Base-by-base conservation (phyloP, 2,888 invertebrate genomes). In the Dorcus parallelipipedus region DNA sequence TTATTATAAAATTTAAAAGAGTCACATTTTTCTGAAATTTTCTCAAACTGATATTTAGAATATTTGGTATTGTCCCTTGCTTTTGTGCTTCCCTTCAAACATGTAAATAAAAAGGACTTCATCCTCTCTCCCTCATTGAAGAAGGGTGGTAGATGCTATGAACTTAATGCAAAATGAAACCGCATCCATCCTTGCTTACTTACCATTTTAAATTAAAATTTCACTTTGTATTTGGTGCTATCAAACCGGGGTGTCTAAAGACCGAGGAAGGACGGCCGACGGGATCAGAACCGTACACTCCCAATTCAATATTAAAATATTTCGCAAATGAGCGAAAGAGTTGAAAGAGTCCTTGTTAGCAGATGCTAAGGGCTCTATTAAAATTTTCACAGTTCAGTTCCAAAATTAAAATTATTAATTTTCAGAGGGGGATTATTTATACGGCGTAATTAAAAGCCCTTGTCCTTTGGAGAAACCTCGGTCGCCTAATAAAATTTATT, bases 181-280 rank as follows among this genome's bases (percentile, higher is more conserved):
- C 71, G 67, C 69, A 69, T 68, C 67, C 64, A 64, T 65, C 64
- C 69, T 70, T 20, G 63, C 66, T 71, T 70, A 70, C 69, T 69
- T 69, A 70, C 69, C 67, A 73, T 74, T 73, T 73, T 72, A 73
- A 75, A 75, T 75, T 74, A 71, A 73, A 75, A 75, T 73, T 74
- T 73, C 71, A 73, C 75, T 74, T 75, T 73, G 73, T 72, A 71
- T 73, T 70, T 70, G 72, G 68, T 66, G 67, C 71, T 70, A 73
- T 73, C 73, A 73, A 74, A 74, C 20, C 14, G 5, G 41, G 45
- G 8, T n/a, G 45, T 3, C 8, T 17, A 45, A 45, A n/a, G 9
- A 9, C 9, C 17, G 45, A 20, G 9, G n/a, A 20, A 10, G 17
- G 17, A n/a, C 43, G 43, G 9, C n/a, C 43, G 43, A 5, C 43